These are phyloP conservation scores for Spongilla lacustris DNA, from an alignment of 37 sponge, comb jelly and placozoan species.

Conservation along the genomic window DNA sequence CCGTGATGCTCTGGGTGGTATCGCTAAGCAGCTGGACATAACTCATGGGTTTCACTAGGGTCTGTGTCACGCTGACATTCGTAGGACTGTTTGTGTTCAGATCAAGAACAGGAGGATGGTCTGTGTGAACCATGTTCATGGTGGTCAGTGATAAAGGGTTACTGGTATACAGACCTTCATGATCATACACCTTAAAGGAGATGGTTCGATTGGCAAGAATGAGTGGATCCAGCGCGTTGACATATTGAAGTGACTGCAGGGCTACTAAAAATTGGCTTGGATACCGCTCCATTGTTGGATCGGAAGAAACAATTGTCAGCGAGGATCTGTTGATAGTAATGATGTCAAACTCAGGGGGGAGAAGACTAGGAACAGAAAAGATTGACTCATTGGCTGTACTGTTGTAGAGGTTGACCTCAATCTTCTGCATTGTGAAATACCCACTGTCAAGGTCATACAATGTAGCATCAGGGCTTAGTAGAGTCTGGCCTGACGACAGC, in stretches of 20 bases:
- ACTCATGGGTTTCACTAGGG: constrained; percentile 32
- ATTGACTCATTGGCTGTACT: background rate
- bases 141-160: constrained; percentile 40
- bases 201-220: constrained; percentile 6
- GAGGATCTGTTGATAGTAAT: background rate
- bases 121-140: constrained; percentile 50
- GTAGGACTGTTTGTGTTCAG: constrained; percentile 19
- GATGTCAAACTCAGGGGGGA: background rate
- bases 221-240: constrained; percentile 35
- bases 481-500: constrained; percentile 16
- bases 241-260: constrained; percentile 44
- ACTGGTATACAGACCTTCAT: background rate
- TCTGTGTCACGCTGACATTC: constrained; percentile 13
- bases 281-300: background rate
- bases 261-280: constrained; percentile 34
- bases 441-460: constrained; percentile 83
- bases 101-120: constrained; percentile 70
- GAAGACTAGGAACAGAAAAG: background rate
- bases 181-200: constrained; percentile 53
- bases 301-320: background rate
- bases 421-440: constrained; percentile 29
- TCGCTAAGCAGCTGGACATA: constrained; percentile 15
- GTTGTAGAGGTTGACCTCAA: constrained; percentile 26
- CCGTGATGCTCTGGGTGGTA: constrained; percentile 28
- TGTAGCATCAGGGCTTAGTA: constrained; percentile 48